These are phyloP conservation scores for Mycetomoellerius zeteki DNA, from an alignment of 1,140 invertebrate genomes.

Conservation along the genomic window DNA sequence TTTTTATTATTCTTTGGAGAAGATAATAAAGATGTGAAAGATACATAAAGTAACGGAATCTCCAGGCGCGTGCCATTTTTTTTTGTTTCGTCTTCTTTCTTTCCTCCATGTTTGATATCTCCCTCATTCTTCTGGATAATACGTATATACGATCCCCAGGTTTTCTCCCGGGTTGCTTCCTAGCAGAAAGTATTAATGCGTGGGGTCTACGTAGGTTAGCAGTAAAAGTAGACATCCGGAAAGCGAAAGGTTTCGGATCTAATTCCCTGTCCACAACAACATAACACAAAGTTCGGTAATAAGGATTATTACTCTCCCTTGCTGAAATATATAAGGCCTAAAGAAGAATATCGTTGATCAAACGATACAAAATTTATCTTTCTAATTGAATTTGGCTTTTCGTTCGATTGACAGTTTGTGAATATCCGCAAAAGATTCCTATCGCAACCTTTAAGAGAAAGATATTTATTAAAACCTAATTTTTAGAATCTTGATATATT, in stretches of 20 bases:
- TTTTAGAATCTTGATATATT: not conserved
- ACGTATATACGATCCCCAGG: not conserved
- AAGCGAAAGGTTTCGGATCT: conserved; percentile 3
- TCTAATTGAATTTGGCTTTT: not conserved
- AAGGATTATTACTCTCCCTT: not conserved
- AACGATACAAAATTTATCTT: not conserved
- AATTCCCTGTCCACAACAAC: conserved; percentile 5
- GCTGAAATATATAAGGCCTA: not conserved
- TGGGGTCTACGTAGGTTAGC: not conserved
- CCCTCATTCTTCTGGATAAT: not conserved
- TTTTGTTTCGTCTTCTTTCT: not conserved
- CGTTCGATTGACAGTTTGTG: not conserved
- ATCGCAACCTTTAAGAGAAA: not conserved
- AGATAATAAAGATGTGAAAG: conserved; percentile 8
- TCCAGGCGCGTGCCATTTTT: not conserved
- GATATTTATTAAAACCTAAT: not conserved
- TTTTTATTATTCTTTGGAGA: conserved; percentile 12
- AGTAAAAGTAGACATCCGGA: conserved; percentile 11
- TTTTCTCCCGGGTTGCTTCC: not conserved
- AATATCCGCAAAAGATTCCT: not conserved
- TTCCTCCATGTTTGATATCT: not conserved
- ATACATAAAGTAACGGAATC: not conserved
- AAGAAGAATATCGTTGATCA: not conserved
- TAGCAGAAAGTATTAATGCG: conserved; percentile 1
- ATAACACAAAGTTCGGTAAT: not conserved